A percentile compares a stretch with the other conserved stretches of the same genome.
Conservation (phyloP, 2,113 vertebrate genomes). For the Glareola pratincola region DNA sequence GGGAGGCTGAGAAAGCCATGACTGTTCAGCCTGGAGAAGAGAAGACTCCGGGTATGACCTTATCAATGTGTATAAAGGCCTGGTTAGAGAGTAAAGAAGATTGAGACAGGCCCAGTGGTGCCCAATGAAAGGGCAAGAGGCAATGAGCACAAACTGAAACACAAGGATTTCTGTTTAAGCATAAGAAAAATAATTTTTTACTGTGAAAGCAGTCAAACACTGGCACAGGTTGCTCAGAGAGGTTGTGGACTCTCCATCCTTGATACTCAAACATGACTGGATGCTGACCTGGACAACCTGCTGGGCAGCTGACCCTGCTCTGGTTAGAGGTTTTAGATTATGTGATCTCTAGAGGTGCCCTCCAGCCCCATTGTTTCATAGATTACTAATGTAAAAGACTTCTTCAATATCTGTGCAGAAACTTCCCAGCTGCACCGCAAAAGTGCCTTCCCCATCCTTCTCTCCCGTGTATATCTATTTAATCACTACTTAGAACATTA, state of each 20-base stretch:
- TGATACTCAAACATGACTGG: not conserved
- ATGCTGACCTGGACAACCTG: not conserved
- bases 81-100: not conserved
- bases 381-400: not conserved
- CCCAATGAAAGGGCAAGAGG: not conserved
- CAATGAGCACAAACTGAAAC: not conserved
- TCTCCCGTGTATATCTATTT: not conserved
- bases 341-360: not conserved
- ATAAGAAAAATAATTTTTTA: not conserved
- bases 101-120: not conserved
- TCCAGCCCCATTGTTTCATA: not conserved
- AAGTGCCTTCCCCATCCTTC: not conserved
- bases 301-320: not conserved
- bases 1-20: not conserved
- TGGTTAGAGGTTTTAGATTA: not conserved
- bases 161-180: not conserved
- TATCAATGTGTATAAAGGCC: not conserved
- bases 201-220: not conserved
- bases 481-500: not conserved
- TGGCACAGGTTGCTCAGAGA: not conserved
- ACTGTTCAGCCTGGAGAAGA: not conserved
- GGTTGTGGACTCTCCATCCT: not conserved
- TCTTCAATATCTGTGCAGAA: not conserved
- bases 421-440: not conserved
- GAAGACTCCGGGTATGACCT: not conserved